A percentile compares a stretch with the other conserved stretches of the same genome.
Conservation (phyloP, 2,797 vertebrate genomes). For the Pangasius sanitwongsei region DNA sequence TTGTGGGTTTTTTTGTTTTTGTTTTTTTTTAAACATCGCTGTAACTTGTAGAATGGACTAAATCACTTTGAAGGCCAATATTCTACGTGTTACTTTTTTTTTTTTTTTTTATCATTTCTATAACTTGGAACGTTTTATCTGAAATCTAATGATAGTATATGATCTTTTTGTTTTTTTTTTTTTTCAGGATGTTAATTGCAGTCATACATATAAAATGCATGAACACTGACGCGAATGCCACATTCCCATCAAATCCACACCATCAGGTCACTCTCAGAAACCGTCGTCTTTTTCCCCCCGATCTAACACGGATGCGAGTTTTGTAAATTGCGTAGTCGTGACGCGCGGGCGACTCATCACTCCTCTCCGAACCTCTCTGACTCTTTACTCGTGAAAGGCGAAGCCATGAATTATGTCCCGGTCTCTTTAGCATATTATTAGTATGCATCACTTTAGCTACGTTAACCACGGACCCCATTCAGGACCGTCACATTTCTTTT, state of each 20-base stretch:
- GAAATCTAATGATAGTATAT: not conserved
- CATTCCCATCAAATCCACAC: not conserved
- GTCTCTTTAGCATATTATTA: not conserved
- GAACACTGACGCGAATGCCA: not conserved
- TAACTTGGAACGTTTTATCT: not conserved
- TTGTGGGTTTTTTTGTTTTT: constrained; percentile 27
- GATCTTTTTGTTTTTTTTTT: not conserved
- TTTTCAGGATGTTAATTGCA: not conserved
- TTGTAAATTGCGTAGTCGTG: not conserved
- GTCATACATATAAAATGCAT: not conserved
- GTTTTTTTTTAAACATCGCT: constrained; percentile 25
- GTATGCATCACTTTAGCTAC: not conserved
- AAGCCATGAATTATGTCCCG: no score
- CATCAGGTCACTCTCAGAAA: not conserved
- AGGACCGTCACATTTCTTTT: not conserved
- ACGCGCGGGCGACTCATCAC: not conserved
- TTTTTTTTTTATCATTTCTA: not conserved
- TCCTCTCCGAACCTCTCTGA: not conserved
- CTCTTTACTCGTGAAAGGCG: not conserved
- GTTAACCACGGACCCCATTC: not conserved
- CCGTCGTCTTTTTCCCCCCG: no score
- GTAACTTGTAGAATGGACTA: constrained; percentile 16
- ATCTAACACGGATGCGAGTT: not conserved
- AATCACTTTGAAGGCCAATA: constrained; percentile 18
- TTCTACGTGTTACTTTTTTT: not conserved